Evolutionary conservation across 2,888 invertebrate species (phyloP).

Genomic region (Andrena camellia): DNA sequence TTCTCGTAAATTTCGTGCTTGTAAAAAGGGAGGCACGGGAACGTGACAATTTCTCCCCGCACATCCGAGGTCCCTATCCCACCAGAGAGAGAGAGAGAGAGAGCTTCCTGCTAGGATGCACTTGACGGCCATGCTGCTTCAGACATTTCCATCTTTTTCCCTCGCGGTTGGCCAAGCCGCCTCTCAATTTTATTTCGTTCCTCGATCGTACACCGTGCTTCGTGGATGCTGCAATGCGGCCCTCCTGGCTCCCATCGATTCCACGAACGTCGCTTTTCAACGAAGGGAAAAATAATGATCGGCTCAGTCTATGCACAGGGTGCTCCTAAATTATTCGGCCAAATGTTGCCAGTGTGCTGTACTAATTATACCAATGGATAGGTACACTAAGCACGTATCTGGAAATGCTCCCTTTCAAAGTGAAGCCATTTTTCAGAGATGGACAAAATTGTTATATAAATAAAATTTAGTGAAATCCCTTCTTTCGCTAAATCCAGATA

Average conservation of each 20-base stretch:
- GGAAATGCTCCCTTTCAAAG: too few relatives aligned
- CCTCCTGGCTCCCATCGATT: slow-evolving; percentile 48
- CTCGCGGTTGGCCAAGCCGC: slow-evolving; percentile 32
- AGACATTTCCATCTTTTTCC: slow-evolving; percentile 67
- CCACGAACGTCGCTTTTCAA: slow-evolving; percentile 24
- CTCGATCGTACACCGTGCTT: slow-evolving; percentile 58
- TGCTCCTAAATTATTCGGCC: too few relatives aligned
- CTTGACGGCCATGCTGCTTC: slow-evolving; percentile 63
- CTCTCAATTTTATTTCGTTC: slow-evolving; percentile 71
- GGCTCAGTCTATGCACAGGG: background rate
- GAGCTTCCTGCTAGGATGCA: slow-evolving; percentile 64
- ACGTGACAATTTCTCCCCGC: slow-evolving; percentile 32
- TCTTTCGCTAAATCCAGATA: too few relatives aligned
- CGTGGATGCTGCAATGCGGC: slow-evolving; percentile 63
- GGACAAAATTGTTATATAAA: too few relatives aligned
- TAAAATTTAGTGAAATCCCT: too few relatives aligned
- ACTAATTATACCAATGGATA: too few relatives aligned
- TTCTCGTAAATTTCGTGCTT: background rate
- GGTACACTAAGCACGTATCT: too few relatives aligned
- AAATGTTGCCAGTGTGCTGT: too few relatives aligned
- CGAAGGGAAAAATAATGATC: slow-evolving; percentile 23
- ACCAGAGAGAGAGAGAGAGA: slow-evolving; percentile 24
- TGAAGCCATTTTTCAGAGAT: too few relatives aligned
- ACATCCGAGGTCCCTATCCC: slow-evolving; percentile 31
- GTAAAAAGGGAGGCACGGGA: background rate